Evolutionary conservation across 2,113 vertebrate species (phyloP).

Genomic region (Circaetus cinerascens): DNA sequence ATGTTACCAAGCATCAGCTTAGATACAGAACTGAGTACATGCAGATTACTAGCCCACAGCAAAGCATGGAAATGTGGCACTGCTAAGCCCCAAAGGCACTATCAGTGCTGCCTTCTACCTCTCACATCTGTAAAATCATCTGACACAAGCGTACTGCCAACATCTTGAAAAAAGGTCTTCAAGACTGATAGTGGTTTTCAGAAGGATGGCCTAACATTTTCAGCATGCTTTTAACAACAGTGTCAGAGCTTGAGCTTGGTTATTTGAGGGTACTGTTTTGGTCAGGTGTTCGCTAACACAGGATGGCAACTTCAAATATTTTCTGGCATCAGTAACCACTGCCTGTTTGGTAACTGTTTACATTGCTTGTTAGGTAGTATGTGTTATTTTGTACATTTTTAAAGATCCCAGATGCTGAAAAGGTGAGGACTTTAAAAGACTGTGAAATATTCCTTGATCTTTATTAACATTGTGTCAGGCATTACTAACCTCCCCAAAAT

Average conservation of each 20-base stretch:
- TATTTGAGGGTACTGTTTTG: not conserved
- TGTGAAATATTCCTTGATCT: not conserved
- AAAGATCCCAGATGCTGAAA: not conserved
- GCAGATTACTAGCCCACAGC: fast-evolving
- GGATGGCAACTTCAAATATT: not conserved
- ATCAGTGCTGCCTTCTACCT: not conserved
- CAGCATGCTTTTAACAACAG: not conserved
- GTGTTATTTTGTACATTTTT: not conserved
- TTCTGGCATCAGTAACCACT: not conserved
- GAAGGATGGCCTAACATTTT: not conserved
- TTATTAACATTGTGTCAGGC: not conserved
- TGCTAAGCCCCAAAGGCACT: not conserved
- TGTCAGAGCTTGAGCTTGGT: not conserved
- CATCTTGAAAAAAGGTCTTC: not conserved
- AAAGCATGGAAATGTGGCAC: not conserved
- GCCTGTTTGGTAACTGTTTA: not conserved
- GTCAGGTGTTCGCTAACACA: not conserved
- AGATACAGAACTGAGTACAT: not conserved
- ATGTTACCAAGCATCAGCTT: not conserved
- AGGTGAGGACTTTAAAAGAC: not conserved
- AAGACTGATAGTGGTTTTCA: not conserved
- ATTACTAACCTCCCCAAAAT: not conserved
- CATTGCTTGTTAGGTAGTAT: not conserved
- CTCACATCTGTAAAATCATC: not conserved
- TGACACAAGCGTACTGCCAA: not conserved